Conservation (phyloP, 1,140 invertebrate species). For the Mizuhopecten yessoensis region DNA sequence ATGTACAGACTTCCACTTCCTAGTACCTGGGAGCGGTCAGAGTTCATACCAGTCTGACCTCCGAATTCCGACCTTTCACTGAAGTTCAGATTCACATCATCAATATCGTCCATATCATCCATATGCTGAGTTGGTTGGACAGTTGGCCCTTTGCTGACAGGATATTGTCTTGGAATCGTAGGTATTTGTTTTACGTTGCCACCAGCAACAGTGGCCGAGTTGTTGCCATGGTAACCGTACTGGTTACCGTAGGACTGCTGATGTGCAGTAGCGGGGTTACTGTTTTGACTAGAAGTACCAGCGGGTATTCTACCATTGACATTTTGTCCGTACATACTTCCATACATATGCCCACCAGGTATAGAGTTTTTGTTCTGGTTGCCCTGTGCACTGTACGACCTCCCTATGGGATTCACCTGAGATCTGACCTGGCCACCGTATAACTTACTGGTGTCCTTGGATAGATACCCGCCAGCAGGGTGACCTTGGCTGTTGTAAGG, state of each 20-base stretch:
- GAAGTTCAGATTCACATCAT: neutral
- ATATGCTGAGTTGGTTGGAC: neutral
- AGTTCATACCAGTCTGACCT: neutral
- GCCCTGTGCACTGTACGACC: neutral
- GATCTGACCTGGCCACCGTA: neutral
- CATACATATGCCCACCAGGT: neutral
- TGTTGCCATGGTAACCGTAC: slow-evolving; percentile 3
- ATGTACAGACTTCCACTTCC: neutral
- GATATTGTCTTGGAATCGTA: neutral
- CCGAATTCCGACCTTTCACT: neutral
- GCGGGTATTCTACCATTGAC: neutral
- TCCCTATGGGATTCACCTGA: neutral
- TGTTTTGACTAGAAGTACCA: neutral
- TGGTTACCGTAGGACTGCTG: neutral
- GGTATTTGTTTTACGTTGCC: neutral
- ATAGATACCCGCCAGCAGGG: neutral
- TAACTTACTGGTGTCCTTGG: neutral
- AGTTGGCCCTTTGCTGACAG: neutral
- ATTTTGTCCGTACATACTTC: neutral
- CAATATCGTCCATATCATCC: slow-evolving; percentile 10
- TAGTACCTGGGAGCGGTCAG: neutral
- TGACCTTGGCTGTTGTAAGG: neutral
- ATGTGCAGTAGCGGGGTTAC: neutral
- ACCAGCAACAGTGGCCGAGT: neutral
- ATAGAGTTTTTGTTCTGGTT: neutral